phyloP scores from a whole-genome alignment of 2,113 vertebrate genomes.

The Panthera tigris region DNA sequence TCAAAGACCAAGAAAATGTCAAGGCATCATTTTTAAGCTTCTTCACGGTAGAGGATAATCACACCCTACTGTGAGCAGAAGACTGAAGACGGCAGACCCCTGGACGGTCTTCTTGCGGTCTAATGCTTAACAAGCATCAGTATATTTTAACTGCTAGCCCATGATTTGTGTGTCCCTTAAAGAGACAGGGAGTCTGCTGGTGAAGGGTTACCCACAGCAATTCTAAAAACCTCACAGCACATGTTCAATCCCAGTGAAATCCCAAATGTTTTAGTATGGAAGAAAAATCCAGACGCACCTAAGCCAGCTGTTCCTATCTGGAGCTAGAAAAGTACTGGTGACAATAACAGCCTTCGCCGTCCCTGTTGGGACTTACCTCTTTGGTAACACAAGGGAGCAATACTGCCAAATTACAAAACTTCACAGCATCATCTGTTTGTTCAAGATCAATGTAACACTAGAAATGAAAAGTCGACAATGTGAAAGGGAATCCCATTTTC shows the following conservation, averaged over 20 bases:
- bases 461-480: conserved; percentile 59
- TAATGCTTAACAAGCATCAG: neutral
- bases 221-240: neutral
- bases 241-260: neutral
- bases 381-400: conserved; percentile 86
- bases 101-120: neutral
- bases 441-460: conserved; percentile 95
- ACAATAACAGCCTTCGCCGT: neutral
- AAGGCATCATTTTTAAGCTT: neutral
- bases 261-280: neutral
- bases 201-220: neutral
- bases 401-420: conserved; percentile 90
- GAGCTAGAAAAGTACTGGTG: neutral
- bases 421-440: conserved; percentile 85
- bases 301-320: neutral
- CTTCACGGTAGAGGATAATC: neutral
- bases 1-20: neutral
- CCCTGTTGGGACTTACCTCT: conserved; percentile 87
- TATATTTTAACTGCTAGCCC: neutral
- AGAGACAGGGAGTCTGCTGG: neutral
- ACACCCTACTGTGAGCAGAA: neutral
- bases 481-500: conserved; percentile 58
- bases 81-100: too few relatives aligned
- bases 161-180: neutral
- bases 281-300: neutral